Base-by-base conservation (phyloP, 2,113 vertebrate species). In the Zosterops hypoxanthus region DNA sequence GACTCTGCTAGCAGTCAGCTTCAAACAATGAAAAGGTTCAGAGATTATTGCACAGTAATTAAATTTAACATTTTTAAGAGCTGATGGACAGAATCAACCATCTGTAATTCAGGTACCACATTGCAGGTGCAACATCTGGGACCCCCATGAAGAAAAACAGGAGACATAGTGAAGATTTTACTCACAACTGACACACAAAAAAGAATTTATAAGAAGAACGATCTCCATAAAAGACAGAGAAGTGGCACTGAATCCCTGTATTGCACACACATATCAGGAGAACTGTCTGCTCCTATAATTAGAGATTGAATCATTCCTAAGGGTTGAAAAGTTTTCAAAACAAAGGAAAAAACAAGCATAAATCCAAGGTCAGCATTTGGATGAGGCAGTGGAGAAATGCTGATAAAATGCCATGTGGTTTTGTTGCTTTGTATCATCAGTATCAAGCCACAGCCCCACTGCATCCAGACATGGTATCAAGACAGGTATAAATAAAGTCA, bases 271-370 rank as follows among this genome's bases (percentile, higher is more conserved):
- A 3, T 90, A 77, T 64, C 61, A 42, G 79, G 8, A 94, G 82
- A 88, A 69, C 23, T 49, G 39, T 28, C 23, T 0, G 1, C 56
- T 88, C 47, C 86, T 63, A 20, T 66, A 84, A 82, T 82, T 65
- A 92, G 81, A 0, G 3, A 72, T 22, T 60, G 44, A 88, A 85
- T 50, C 2, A 68, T 71, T 86, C 65, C 39, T 57, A 34, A 68
- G 49, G 39, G 69, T 53, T 86, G 86, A 66, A 31, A 92, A 60
- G 55, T 63, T 87, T 93, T 90, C 60, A 86, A 89, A 97, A 95
- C 90, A 94, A 77, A 61, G 73, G 87, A 87, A 85, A 90, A 91
- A 95, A 82, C 60, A 96, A 95, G 72, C 53, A 52, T 53, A 93
- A 88, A 93, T 90, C 57, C 93, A 96, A 95, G 92, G 81, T 73